Percentiles rank a stretch among this genome's conserved stretches.
Evolutionary conservation across 2,888 invertebrate genomes (phyloP).

Genomic region (Blera fallax): DNA sequence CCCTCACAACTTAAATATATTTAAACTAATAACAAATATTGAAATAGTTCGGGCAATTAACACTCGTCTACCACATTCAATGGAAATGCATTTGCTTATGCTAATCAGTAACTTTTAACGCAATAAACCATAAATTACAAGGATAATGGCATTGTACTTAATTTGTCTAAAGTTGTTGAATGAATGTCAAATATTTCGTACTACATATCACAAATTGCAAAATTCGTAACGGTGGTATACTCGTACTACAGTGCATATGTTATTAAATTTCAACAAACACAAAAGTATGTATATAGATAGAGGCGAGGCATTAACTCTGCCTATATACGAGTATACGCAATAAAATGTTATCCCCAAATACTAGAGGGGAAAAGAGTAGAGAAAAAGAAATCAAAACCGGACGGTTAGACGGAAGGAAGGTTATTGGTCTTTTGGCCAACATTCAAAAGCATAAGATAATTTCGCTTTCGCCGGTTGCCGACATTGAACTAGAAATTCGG

Average conservation of each 20-base stretch:
- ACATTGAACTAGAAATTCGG: slow-evolving; percentile 67
- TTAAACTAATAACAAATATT: background rate
- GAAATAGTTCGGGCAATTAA: background rate
- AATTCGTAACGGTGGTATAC: slow-evolving; percentile 31
- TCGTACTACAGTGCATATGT: background rate
- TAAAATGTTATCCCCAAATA: background rate
- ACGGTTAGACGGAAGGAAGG: slow-evolving; percentile 54
- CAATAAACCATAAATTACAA: slow-evolving; percentile 68
- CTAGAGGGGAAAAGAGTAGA: background rate
- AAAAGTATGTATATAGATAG: slow-evolving; percentile 1
- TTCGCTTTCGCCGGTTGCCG: slow-evolving; percentile 64
- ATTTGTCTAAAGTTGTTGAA: slow-evolving; percentile 28
- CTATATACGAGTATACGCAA: slow-evolving; percentile 16
- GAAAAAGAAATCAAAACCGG: slow-evolving; percentile 33
- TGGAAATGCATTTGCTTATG: slow-evolving; percentile 12
- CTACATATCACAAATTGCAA: slow-evolving; percentile 47
- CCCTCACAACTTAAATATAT: background rate
- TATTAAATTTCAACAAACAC: slow-evolving; percentile 9
- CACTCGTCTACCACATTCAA: background rate
- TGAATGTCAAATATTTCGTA: slow-evolving; percentile 47
- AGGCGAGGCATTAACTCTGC: background rate
- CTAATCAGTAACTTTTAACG: slow-evolving; percentile 18
- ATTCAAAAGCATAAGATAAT: slow-evolving; percentile 50
- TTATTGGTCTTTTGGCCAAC: slow-evolving; percentile 70
- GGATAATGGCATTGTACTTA: slow-evolving; percentile 59